Conservation (phyloP, 2,113 vertebrate species). For the Aegypius monachus region DNA sequence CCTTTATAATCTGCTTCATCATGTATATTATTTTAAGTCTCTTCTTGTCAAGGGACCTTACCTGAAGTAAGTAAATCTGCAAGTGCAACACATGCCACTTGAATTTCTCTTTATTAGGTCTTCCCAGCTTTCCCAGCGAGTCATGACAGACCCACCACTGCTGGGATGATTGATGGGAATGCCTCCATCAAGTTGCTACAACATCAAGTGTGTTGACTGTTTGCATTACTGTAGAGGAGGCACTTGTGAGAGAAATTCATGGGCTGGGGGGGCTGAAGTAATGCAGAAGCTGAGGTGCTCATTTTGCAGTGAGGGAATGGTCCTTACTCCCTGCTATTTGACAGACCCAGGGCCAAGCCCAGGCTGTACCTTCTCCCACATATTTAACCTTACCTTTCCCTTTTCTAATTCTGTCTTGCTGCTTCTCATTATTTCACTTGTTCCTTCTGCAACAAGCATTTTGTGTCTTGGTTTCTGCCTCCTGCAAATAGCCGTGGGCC, state of each 20-base stretch:
- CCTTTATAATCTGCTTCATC: neutral
- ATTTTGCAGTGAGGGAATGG: neutral
- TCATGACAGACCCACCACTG: neutral
- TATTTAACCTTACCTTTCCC: neutral
- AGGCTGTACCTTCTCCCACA: neutral
- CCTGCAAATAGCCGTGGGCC: neutral
- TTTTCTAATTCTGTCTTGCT: neutral
- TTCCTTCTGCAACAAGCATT: neutral
- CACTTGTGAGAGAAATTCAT: neutral
- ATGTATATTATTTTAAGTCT: neutral
- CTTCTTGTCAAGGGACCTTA: neutral
- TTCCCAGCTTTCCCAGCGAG: neutral
- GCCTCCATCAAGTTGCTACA: neutral
- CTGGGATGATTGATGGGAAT: neutral
- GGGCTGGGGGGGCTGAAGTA: neutral
- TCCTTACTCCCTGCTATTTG: neutral
- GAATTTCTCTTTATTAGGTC: neutral
- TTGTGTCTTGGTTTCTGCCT: neutral
- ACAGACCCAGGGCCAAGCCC: neutral
- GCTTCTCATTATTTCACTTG: neutral
- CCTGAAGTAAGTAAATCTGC: neutral
- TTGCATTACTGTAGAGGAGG: neutral
- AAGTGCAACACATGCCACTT: neutral
- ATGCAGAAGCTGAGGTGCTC: neutral
- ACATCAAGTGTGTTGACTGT: no score